Conservation (phyloP, 2,888 invertebrate species). For the Zaprionus bogoriensis region DNA sequence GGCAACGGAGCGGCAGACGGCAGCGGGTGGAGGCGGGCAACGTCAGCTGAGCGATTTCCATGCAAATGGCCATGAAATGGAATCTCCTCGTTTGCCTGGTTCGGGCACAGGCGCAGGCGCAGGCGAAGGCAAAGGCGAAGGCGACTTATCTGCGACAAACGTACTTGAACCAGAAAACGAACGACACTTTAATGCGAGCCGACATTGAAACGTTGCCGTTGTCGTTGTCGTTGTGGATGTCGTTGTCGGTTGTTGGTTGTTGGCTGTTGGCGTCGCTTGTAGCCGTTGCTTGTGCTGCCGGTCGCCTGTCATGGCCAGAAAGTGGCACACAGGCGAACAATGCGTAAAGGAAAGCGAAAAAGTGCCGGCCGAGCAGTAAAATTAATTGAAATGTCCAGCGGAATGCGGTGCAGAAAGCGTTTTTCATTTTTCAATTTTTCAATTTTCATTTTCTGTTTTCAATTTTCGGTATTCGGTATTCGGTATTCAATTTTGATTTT, state of each 20-base stretch:
- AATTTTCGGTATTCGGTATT: no score
- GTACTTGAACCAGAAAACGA: constrained; percentile 81
- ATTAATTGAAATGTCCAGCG: constrained; percentile 63
- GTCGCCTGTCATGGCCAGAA: constrained; percentile 51
- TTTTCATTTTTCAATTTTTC: constrained; percentile 38
- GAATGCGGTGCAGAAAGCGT: constrained; percentile 45
- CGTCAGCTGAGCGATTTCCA: constrained; percentile 71
- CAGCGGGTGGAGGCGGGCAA: constrained; percentile 22
- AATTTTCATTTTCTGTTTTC: constrained; percentile 56
- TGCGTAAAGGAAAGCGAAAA: constrained; percentile 55
- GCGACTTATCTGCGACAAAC: constrained; percentile 65
- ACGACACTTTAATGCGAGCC: constrained; percentile 80
- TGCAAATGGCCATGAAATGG: constrained; percentile 81
- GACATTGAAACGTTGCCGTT: constrained; percentile 75
- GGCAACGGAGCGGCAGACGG: constrained; percentile 23
- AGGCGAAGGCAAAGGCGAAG: constrained; percentile 15
- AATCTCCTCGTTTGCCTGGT: constrained; percentile 58
- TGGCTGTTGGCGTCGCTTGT: constrained; percentile 13
- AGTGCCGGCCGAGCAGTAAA: constrained; percentile 51
- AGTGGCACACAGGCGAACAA: constrained; percentile 61
- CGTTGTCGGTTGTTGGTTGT: constrained; percentile 8
- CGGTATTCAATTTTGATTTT: constrained; percentile 29
- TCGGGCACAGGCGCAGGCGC: constrained; percentile 4
- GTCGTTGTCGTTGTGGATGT: constrained; percentile 25
- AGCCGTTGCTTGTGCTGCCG: constrained; percentile 11